Conservation (phyloP, 2,888 invertebrate species). For the Magallana nippona region DNA sequence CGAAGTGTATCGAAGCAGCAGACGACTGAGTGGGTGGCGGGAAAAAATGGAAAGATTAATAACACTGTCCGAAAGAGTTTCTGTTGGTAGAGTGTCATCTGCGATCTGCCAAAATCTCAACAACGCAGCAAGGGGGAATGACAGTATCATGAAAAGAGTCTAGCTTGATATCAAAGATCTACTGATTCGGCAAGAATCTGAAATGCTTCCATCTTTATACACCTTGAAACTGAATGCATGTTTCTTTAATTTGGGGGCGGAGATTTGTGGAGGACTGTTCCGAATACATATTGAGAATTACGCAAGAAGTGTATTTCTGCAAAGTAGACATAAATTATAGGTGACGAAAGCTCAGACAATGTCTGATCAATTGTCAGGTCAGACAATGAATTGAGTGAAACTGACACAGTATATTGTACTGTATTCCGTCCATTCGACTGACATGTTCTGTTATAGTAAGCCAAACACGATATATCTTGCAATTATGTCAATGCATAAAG, state of each 20-base stretch:
- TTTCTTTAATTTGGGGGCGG: too few relatives aligned
- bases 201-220: neutral
- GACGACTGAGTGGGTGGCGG: constrained; percentile 6
- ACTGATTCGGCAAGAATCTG: too few relatives aligned
- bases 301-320: neutral
- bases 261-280: too few relatives aligned
- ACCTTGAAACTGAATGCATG: neutral
- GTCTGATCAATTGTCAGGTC: constrained; percentile 9
- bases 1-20: neutral
- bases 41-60: neutral
- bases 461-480: neutral
- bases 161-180: too few relatives aligned
- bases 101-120: neutral
- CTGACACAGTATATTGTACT: neutral
- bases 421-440: neutral
- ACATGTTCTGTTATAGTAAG: neutral
- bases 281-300: neutral
- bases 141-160: too few relatives aligned
- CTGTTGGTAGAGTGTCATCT: neutral
- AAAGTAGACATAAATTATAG: neutral
- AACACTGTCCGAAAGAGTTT: neutral
- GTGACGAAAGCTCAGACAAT: neutral
- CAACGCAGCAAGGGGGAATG: too few relatives aligned
- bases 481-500: neutral
- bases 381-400: constrained; percentile 4